Evolutionary conservation across 2,888 invertebrate genomes (phyloP).

Genomic region (Melieria omissa): DNA sequence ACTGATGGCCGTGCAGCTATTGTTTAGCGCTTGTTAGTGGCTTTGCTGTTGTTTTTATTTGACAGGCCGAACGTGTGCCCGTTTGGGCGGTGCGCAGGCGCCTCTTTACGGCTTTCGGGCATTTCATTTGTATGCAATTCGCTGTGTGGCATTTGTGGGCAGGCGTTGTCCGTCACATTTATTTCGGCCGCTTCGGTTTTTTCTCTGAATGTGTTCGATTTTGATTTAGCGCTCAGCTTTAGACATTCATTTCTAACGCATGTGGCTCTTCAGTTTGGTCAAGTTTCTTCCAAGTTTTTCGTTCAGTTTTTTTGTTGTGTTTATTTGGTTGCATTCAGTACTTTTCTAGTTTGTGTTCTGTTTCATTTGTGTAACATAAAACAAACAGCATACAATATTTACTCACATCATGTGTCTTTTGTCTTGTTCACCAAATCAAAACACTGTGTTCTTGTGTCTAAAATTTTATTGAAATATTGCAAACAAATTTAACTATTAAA

Average conservation of each 20-base stretch:
- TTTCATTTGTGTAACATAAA: slow-evolving; percentile 43
- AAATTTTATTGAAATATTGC: not conserved
- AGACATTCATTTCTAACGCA: too few species aligned
- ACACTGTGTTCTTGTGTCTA: slow-evolving; percentile 29
- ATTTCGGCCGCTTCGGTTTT: slow-evolving; percentile 7
- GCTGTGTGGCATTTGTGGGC: slow-evolving; percentile 4
- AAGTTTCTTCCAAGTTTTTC: too few species aligned
- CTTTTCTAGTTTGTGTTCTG: slow-evolving; percentile 39
- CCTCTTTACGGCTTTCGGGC: too few species aligned
- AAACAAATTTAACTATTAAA: too few species aligned
- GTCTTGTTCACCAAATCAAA: slow-evolving; percentile 63
- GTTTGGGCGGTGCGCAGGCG: not conserved
- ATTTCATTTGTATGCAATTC: too few species aligned
- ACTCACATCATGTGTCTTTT: slow-evolving; percentile 67
- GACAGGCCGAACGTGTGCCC: not conserved
- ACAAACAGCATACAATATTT: slow-evolving; percentile 52
- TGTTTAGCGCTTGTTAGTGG: slow-evolving; percentile 3
- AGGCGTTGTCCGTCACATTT: not conserved
- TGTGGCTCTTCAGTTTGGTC: too few species aligned
- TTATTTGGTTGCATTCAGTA: slow-evolving; percentile 31
- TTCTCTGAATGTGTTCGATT: not conserved
- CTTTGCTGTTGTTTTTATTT: not conserved
- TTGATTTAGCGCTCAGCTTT: too few species aligned
- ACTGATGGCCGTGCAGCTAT: too few species aligned
- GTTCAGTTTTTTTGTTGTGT: slow-evolving; percentile 34